Conservation (phyloP, 2,888 invertebrate species). For the Byasa hedistus region DNA sequence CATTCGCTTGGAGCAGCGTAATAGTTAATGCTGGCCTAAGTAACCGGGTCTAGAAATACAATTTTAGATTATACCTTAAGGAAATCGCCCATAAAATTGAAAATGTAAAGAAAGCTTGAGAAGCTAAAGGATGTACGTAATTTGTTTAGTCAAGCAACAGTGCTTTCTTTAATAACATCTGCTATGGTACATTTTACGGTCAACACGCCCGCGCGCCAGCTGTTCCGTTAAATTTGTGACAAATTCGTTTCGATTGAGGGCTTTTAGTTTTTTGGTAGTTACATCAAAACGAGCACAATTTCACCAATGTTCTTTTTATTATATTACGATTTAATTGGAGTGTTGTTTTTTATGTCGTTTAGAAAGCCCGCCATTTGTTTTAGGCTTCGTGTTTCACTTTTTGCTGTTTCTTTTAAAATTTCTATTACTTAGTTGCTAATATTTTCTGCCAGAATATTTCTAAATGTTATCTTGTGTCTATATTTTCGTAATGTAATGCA, state of each 20-base stretch:
- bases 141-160: conserved; percentile 13
- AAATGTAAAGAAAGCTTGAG: conserved; percentile 15
- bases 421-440: too few species aligned
- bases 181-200: conserved; percentile 11
- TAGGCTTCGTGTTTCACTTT: not conserved
- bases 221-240: conserved; percentile 24
- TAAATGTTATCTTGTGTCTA: too few species aligned
- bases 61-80: conserved; percentile 17
- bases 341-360: conserved; percentile 7
- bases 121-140: conserved; percentile 15
- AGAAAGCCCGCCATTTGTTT: conserved; percentile 7
- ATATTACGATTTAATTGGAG: conserved; percentile 8
- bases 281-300: conserved; percentile 17
- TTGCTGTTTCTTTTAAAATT: not conserved
- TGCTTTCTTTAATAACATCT: conserved; percentile 18
- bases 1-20: conserved; percentile 35
- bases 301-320: conserved; percentile 15
- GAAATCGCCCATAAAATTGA: conserved; percentile 13
- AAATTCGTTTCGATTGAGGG: conserved; percentile 18
- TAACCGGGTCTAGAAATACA: conserved; percentile 14
- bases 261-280: conserved; percentile 21
- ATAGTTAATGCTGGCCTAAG: not conserved
- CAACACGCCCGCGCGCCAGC: conserved; percentile 1
- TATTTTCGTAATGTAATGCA: not conserved
- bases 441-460: too few species aligned